A percentile compares a stretch with the other conserved stretches of the same genome.
These are phyloP conservation scores for Phymastichus coffea DNA, from an alignment of 1,140 invertebrate genomes.

Conservation along the genomic window DNA sequence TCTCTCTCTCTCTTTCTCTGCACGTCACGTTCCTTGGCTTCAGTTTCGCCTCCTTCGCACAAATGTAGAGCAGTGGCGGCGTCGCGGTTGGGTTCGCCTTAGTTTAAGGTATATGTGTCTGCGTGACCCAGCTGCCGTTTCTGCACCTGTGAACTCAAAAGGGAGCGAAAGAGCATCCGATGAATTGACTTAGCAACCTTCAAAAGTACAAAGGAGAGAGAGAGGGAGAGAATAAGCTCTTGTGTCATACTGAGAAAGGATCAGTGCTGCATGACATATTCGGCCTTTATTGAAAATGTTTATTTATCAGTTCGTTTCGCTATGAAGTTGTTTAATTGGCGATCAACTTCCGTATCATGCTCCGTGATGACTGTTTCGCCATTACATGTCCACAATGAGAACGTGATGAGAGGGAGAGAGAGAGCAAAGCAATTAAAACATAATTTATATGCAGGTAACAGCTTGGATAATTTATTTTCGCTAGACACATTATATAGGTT, in stretches of 20 bases:
- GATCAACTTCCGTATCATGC: constrained; percentile 16
- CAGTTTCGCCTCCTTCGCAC: constrained; percentile 21
- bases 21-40: constrained; percentile 10
- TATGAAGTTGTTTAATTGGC: constrained; percentile 4
- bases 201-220: background rate
- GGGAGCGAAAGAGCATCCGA: constrained; percentile 24
- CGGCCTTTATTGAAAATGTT: no score
- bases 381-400: no score
- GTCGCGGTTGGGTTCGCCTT: no score
- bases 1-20: constrained; percentile 31
- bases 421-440: constrained; percentile 22
- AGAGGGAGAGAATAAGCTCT: background rate
- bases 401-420: no score
- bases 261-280: no score
- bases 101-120: no score
- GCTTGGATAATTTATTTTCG: constrained; percentile 15
- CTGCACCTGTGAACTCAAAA: constrained; percentile 39
- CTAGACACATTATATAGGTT: background rate
- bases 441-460: constrained; percentile 20
- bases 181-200: background rate
- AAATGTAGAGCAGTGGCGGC: background rate
- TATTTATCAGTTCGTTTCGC: no score
- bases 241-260: no score
- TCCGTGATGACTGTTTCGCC: constrained; percentile 24
- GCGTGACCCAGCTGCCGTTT: constrained; percentile 40